A percentile compares a stretch with the other conserved stretches of the same genome.
phyloP scores from a whole-genome alignment of 2,888 invertebrate genomes.

The Dasypolia templi region DNA sequence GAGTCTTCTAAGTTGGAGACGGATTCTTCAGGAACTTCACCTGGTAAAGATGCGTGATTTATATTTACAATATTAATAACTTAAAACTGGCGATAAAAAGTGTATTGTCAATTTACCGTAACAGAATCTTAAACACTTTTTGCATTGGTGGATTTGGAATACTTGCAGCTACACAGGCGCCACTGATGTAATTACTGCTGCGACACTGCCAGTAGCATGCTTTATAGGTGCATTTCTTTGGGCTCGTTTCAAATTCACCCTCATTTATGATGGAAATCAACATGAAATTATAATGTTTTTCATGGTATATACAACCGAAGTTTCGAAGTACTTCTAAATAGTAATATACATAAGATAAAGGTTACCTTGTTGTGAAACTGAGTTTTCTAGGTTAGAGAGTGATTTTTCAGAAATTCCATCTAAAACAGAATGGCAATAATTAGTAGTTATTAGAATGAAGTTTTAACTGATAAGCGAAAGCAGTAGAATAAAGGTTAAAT shows the following conservation, averaged over 20 bases:
- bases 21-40: neutral
- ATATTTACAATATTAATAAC: no score
- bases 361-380: neutral
- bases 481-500: neutral
- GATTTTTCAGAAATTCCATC: neutral
- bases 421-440: neutral
- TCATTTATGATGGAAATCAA: constrained; percentile 16
- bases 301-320: no score
- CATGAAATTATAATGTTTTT: no score
- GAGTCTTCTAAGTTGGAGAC: neutral
- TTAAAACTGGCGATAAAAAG: neutral
- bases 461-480: neutral
- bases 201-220: constrained; percentile 31
- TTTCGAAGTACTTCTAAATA: no score
- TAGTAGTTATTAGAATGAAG: neutral
- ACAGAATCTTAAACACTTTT: neutral
- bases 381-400: neutral
- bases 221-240: constrained; percentile 3
- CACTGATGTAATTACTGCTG: neutral
- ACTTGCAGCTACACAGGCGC: constrained; percentile 47
- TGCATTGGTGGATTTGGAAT: neutral
- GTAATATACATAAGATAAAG: no score
- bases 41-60: neutral
- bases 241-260: neutral
- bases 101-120: neutral